phyloP scores from a whole-genome alignment of 1,140 invertebrate genomes.

The Varroa destructor region DNA sequence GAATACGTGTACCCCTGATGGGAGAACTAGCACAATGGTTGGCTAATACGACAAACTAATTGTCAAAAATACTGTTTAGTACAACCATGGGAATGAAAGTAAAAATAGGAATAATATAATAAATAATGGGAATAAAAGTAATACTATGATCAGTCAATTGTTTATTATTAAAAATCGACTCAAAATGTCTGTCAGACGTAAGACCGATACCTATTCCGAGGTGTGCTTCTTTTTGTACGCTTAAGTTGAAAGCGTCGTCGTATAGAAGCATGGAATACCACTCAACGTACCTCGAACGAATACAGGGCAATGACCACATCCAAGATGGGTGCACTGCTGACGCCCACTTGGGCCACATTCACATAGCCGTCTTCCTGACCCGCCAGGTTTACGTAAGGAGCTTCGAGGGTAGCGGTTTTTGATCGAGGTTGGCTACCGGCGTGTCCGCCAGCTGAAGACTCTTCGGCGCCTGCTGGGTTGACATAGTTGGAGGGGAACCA shows the following conservation, averaged over 20 bases:
- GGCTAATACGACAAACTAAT: too few relatives aligned
- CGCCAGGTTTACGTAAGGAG: constrained; percentile 45
- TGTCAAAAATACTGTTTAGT: too few relatives aligned
- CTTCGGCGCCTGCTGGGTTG: constrained; percentile 57
- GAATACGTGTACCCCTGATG: too few relatives aligned
- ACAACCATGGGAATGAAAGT: too few relatives aligned
- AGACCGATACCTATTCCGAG: too few relatives aligned
- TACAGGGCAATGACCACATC: constrained; percentile 89
- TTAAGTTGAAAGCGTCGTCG: neutral
- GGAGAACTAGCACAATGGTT: too few relatives aligned
- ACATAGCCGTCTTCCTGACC: constrained; percentile 42
- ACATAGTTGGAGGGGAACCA: constrained; percentile 98
- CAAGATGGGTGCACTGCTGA: constrained; percentile 40
- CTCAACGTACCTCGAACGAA: constrained; percentile 49
- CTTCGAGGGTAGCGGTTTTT: constrained; percentile 44
- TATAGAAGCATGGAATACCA: constrained; percentile 28
- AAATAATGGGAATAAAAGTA: too few relatives aligned
- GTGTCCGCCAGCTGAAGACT: constrained; percentile 51
- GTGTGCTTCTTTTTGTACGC: too few relatives aligned
- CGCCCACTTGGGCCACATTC: constrained; percentile 31
- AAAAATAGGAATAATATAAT: too few relatives aligned
- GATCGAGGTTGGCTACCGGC: constrained; percentile 68
- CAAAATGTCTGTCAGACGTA: too few relatives aligned
- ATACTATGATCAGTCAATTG: too few relatives aligned
- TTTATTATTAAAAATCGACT: too few relatives aligned